These are phyloP conservation scores for Jaculus jaculus DNA, from an alignment of 2,113 vertebrate species.

Conservation along the genomic window DNA sequence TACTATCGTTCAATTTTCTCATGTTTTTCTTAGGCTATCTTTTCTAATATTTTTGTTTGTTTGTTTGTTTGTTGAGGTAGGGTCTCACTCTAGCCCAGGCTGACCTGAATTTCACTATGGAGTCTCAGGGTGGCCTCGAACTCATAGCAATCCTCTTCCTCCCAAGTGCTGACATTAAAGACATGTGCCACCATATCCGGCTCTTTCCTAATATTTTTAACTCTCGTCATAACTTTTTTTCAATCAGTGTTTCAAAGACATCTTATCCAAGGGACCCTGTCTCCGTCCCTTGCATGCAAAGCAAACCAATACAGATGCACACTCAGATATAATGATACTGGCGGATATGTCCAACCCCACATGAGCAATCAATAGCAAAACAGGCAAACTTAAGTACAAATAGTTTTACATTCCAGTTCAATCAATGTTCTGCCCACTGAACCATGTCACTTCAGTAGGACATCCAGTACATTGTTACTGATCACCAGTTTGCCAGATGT, in stretches of 20 bases:
- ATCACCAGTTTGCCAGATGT: conserved; percentile 58
- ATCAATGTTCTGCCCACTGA: conserved; percentile 43
- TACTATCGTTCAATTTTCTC: neutral
- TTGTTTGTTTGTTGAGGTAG: no score
- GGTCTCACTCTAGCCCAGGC: no score
- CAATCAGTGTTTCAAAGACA: neutral
- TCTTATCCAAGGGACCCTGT: neutral
- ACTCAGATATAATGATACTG: neutral
- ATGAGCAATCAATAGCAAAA: conserved; percentile 33
- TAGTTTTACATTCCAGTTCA: conserved; percentile 47
- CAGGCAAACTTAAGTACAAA: conserved; percentile 12
- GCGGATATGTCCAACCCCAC: neutral
- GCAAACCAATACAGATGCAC: neutral
- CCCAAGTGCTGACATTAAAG: no score
- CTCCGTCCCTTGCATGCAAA: neutral
- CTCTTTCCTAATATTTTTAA: neutral
- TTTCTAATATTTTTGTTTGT: neutral
- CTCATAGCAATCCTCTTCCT: no score
- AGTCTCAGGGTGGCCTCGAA: no score
- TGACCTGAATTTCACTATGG: no score
- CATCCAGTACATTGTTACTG: conserved; percentile 47
- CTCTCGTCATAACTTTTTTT: neutral
- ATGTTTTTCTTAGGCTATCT: neutral
- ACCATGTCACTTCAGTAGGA: conserved; percentile 25
- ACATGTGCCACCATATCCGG: no score